Base-by-base conservation (phyloP, 2,797 vertebrate genomes). In the Echeneis naucrates region DNA sequence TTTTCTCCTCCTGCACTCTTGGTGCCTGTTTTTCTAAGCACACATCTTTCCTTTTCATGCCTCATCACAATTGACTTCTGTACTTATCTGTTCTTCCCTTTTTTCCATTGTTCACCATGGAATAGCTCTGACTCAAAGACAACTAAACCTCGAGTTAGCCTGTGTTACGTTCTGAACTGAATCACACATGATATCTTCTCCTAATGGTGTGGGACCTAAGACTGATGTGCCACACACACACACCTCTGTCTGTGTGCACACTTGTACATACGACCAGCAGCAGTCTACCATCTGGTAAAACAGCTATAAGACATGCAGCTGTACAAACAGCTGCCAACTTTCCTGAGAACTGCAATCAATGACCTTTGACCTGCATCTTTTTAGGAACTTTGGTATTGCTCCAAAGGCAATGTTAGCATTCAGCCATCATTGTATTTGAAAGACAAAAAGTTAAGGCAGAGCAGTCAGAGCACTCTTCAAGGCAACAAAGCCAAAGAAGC, bases 91-190 rank as follows among this genome's bases (percentile, higher is more conserved):
- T 81, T 78, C 82, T 62, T 82, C 65, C 81, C 66, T 12, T 62
- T 75, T 70, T 81, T 77, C 21, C 80, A 86, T 90, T 87, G 79
- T 91, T 87, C 79, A 84, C 82, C 86, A 82, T 89, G 86, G 89
- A 89, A 80, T 75, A 76, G 82, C 80, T 91, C 68, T 56, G 79
- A 80, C 77, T 86, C 55, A 71, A 84, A 82, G 60, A 53, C 58
- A 57, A 70, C 58, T 65, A 53, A 83, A 70, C 68, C 68, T 83
- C 68, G 61, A 58, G 40, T 74, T 74, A 73, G 65, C 32, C 40
- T 57, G 33, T 33, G 32, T 76, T 53, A 63, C 74, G 60, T 72
- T 24, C n/a, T 77, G 30, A 69, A 21, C 26, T 26, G 19, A 67
- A 57, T 80, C 37, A 45, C 24, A 48, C 52, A 26, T 37, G 27